A percentile compares a stretch with the other conserved stretches of the same genome.
These are phyloP conservation scores for Incurvaria masculella DNA, from an alignment of 2,888 invertebrate genomes.

Conservation along the genomic window DNA sequence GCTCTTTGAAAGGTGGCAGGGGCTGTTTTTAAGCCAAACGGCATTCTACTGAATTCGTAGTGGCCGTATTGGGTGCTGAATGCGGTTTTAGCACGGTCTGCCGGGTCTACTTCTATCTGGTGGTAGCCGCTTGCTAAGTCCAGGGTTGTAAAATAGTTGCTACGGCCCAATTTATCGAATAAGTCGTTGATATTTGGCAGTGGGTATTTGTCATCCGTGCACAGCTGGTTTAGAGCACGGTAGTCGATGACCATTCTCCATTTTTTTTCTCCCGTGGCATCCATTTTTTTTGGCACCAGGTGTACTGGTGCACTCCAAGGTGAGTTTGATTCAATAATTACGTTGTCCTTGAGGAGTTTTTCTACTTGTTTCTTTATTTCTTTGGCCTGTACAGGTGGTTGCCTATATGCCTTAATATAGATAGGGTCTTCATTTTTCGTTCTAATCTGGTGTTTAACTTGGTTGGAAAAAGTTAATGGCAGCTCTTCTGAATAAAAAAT, in stretches of 20 bases:
- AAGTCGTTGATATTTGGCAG: conserved; percentile 18
- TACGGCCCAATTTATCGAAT: conserved; percentile 16
- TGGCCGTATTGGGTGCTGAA: conserved; percentile 21
- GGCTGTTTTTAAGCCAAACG: conserved; percentile 22
- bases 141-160: conserved; percentile 16
- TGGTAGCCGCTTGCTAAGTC: conserved; percentile 20
- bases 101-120: conserved; percentile 18
- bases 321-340: conserved; percentile 16
- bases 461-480: conserved; percentile 14
- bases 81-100: conserved; percentile 21
- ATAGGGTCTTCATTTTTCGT: conserved; percentile 7
- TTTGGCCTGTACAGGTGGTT: conserved; percentile 10
- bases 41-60: conserved; percentile 23
- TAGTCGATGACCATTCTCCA: conserved; percentile 19
- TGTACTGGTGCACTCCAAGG: conserved; percentile 20
- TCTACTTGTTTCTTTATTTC: conserved; percentile 3
- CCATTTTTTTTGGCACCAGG: conserved; percentile 21
- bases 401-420: conserved; percentile 11
- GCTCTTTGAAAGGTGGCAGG: conserved; percentile 25
- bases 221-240: conserved; percentile 16
- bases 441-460: conserved; percentile 16
- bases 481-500: conserved; percentile 11
- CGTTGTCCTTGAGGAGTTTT: conserved; percentile 10
- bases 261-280: conserved; percentile 15
- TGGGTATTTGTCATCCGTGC: conserved; percentile 19